Base-by-base conservation (phyloP, 2,888 invertebrate species). In the Sinotaia quadrata region DNA sequence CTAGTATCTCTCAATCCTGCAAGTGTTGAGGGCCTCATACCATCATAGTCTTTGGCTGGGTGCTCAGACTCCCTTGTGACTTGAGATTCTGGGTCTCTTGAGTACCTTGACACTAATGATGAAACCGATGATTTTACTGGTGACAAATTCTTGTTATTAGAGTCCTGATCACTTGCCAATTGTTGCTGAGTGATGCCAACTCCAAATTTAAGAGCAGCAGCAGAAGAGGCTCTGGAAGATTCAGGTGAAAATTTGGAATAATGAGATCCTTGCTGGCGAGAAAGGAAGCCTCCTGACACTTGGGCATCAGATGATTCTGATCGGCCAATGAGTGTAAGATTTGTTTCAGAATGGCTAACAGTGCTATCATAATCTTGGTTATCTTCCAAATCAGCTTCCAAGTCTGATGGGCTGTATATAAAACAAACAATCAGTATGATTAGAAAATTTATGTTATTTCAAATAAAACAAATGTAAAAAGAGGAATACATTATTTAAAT, bases 381-480 rank as follows among this genome's bases (percentile, higher is more conserved):
- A 81, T 91, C 91, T 77, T 91, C 91, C 74, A 91, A 89, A 75
- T 91, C 91, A 37, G 91, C 91, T 78, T 91, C 91, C 72, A 91
- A 87, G 84, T 91, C 91, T 69, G 91, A 91, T 54, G 91, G 91
- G 82, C 91, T 91, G 81, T 12, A 78, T 78, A 66, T 33, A 63
- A 18, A 21, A 47, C 8, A 41, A 41, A 41, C 18, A 18, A 41
- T 41, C 41, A 41, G 8, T 41, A 41, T 12, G 10, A 41, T 41
- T 41, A 41, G 18, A n/a, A n/a, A n/a, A n/a, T n/a, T n/a, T n/a
- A n/a, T n/a, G n/a, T n/a, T n/a, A n/a, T n/a, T n/a, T n/a, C n/a
- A 21, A 33, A 51, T 52, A 33, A 34, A 62, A 2, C 15, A 54
- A n/a, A 24, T 18, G 18, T 7, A 24, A 60, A 47, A 18, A 18